Percentiles rank a stretch among this genome's conserved stretches.
Evolutionary conservation across 2,888 invertebrate genomes (phyloP).

Genomic region (Lymantria monacha): DNA sequence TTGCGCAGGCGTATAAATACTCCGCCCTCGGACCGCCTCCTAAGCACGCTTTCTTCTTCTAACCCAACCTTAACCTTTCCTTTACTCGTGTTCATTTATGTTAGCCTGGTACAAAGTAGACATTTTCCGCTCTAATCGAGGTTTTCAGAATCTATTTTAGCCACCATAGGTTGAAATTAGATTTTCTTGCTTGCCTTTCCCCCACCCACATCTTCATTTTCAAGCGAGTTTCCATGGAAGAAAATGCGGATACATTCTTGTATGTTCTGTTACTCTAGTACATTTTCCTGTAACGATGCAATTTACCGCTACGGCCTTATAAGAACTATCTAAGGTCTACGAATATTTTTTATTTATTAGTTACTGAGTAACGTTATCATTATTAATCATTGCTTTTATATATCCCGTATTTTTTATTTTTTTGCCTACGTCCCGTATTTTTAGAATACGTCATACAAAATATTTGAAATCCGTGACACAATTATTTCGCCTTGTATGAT

Average conservation of each 20-base stretch:
- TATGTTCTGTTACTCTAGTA: constrained; percentile 4
- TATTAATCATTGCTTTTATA: too few relatives aligned
- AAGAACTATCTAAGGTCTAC: background rate
- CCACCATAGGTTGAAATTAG: constrained; percentile 59
- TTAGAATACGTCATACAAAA: too few relatives aligned
- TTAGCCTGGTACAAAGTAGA: constrained; percentile 70
- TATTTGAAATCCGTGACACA: too few relatives aligned
- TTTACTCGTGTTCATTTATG: constrained; percentile 36
- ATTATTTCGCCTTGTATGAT: too few relatives aligned
- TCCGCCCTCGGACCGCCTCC: constrained; percentile 42
- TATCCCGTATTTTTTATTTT: too few relatives aligned
- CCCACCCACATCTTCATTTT: constrained; percentile 2
- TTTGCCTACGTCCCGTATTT: too few relatives aligned
- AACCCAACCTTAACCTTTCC: constrained; percentile 30
- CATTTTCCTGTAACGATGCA: background rate
- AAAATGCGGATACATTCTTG: background rate
- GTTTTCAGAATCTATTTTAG: constrained; percentile 71
- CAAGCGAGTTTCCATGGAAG: background rate
- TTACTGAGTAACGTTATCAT: too few relatives aligned
- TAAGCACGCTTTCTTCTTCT: constrained; percentile 50
- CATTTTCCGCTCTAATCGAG: constrained; percentile 82
- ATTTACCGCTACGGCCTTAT: background rate
- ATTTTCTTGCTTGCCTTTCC: constrained; percentile 42
- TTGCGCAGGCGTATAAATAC: constrained; percentile 40
- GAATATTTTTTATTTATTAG: background rate